Evolutionary conservation across 2,113 vertebrate genomes (phyloP).

Genomic region (Takifugu bimaculatus): DNA sequence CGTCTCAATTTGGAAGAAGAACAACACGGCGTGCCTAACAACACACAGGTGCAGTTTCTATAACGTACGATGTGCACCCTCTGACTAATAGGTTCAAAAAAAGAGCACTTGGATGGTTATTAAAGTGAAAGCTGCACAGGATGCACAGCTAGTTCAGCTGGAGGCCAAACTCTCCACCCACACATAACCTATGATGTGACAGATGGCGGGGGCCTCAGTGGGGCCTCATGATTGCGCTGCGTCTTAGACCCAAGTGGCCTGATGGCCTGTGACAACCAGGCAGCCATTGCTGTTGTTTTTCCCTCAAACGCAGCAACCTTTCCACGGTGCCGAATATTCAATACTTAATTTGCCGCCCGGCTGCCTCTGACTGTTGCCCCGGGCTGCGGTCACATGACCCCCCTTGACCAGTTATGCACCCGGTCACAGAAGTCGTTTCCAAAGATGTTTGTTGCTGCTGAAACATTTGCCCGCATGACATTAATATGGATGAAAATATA

Average conservation of each 20-base stretch:
- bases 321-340: constrained; percentile 56
- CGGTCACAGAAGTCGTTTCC: constrained; percentile 54
- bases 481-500: constrained; percentile 3
- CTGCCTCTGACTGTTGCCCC: constrained; percentile 53
- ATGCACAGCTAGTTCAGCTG: constrained; percentile 46
- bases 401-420: constrained; percentile 24
- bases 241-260: constrained; percentile 30
- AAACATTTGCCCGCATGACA: not conserved
- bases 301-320: constrained; percentile 48
- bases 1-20: constrained; percentile 17
- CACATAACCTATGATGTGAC: constrained; percentile 54
- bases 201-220: constrained; percentile 53
- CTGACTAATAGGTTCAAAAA: too few species aligned
- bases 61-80: too few species aligned
- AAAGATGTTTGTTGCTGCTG: constrained; percentile 11
- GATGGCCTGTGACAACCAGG: constrained; percentile 27
- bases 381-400: constrained; percentile 41
- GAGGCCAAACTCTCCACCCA: constrained; percentile 52
- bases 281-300: constrained; percentile 28
- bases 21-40: too few species aligned
- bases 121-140: constrained; percentile 42
- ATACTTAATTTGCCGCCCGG: constrained; percentile 66
- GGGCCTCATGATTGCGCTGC: constrained; percentile 43
- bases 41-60: too few species aligned
- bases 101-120: not conserved